Evolutionary conservation across 2,797 vertebrate species (phyloP).

Genomic region (Nannoperca australis): DNA sequence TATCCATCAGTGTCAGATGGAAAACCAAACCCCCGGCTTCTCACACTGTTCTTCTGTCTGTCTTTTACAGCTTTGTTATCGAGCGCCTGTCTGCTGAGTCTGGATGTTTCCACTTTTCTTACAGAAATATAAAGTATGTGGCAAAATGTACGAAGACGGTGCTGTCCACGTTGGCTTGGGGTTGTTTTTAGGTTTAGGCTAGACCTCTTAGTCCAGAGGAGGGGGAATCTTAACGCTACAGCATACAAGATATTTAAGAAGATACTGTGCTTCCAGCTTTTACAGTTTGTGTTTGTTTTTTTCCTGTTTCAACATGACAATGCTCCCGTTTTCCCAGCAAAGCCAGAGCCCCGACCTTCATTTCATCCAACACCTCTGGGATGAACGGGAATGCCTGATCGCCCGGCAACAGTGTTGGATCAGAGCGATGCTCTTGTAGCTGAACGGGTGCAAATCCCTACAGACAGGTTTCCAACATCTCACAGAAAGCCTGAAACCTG

Average conservation of each 20-base stretch:
- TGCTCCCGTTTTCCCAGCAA: neutral
- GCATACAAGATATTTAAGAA: neutral
- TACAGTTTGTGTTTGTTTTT: neutral
- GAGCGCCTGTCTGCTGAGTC: slow-evolving; percentile 26
- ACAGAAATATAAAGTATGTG: neutral
- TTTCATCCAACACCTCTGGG: neutral
- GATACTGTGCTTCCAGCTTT: neutral
- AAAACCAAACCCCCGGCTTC: slow-evolving; percentile 62
- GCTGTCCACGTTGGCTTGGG: neutral
- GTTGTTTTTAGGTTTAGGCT: slow-evolving; percentile 2
- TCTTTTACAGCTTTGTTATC: slow-evolving; percentile 39
- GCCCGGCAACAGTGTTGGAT: neutral
- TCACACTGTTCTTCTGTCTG: slow-evolving; percentile 15
- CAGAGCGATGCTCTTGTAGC: neutral
- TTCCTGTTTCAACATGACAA: neutral
- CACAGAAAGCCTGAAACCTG: neutral
- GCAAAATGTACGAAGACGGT: neutral
- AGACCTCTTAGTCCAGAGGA: neutral
- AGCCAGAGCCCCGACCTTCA: neutral
- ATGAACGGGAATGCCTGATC: neutral
- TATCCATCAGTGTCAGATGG: slow-evolving; percentile 70
- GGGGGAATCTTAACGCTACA: neutral
- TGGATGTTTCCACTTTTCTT: slow-evolving; percentile 25
- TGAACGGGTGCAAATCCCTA: slow-evolving; percentile 11
- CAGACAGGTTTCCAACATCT: neutral